These are phyloP conservation scores for Setipinna tenuifilis DNA, from an alignment of 2,797 vertebrate genomes.

Conservation along the genomic window DNA sequence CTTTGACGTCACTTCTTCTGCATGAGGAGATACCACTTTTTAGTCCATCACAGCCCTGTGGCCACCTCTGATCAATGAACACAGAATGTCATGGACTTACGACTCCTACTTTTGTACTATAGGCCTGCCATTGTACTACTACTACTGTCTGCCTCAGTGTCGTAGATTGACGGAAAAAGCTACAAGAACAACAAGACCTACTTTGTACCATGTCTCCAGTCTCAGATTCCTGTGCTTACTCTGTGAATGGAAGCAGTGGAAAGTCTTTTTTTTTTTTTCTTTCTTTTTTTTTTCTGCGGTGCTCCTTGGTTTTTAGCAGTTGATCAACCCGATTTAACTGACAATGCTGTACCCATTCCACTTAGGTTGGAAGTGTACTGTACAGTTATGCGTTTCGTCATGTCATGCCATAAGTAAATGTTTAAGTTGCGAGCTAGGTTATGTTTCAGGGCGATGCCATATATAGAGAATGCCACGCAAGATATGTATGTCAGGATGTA, in stretches of 20 bases:
- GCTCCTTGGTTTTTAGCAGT: neutral
- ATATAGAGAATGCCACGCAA: constrained; percentile 20
- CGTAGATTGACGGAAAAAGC: constrained; percentile 36
- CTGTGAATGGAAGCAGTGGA: constrained; percentile 26
- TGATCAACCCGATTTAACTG: constrained; percentile 4
- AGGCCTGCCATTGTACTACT: constrained; percentile 35
- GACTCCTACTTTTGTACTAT: constrained; percentile 48
- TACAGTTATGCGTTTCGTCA: neutral
- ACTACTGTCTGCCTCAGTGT: constrained; percentile 37
- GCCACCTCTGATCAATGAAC: constrained; percentile 39
- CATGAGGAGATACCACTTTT: constrained; percentile 49
- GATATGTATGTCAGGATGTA: constrained; percentile 14
- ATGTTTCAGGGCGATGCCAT: constrained; percentile 34
- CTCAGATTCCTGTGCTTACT: constrained; percentile 39
- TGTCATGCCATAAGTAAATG: constrained; percentile 18
- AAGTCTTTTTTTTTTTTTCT: neutral
- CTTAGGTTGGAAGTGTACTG: constrained; percentile 22
- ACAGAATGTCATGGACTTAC: constrained; percentile 49
- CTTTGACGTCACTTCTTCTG: constrained; percentile 38
- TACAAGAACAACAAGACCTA: constrained; percentile 37
- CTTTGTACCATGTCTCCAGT: constrained; percentile 32
- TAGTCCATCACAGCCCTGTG: constrained; percentile 45
- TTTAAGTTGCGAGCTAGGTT: constrained; percentile 20
- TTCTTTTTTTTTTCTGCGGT: neutral
- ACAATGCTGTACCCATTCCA: constrained; percentile 2